Conservation (phyloP, 2,888 invertebrate species). For the Melieria crassipennis region DNA sequence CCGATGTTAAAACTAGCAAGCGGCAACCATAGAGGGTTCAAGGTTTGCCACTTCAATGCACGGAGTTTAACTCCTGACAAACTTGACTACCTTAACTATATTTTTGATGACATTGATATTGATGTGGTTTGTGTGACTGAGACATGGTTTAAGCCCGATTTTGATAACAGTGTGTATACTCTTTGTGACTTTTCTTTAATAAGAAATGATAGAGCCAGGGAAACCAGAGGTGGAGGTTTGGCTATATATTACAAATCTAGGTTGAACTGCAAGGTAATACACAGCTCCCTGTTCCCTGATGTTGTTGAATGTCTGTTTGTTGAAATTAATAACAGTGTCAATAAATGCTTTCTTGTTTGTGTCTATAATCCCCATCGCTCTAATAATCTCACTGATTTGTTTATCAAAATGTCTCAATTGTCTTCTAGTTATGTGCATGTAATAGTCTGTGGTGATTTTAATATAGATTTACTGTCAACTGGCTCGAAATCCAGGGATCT, state of each 20-base stretch:
- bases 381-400: background rate
- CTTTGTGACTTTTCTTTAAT: background rate
- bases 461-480: too few relatives aligned
- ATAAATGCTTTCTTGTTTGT: too few relatives aligned
- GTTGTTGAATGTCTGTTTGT: conserved; percentile 8
- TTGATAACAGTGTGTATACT: background rate
- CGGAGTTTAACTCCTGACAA: background rate
- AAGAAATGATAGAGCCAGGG: background rate
- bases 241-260: conserved; percentile 4
- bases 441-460: too few relatives aligned
- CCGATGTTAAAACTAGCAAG: background rate
- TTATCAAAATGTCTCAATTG: too few relatives aligned
- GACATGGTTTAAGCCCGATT: background rate
- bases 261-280: background rate
- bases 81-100: background rate
- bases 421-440: too few relatives aligned
- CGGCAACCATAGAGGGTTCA: background rate
- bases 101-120: background rate
- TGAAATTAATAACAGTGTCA: too few relatives aligned
- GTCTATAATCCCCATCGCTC: too few relatives aligned
- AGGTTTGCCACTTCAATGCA: background rate
- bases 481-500: too few relatives aligned
- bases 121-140: conserved; percentile 4
- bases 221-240: conserved; percentile 1
- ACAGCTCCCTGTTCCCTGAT: background rate